phyloP scores from a whole-genome alignment of 1,140 invertebrate species.

The Rhizoglyphus robini region DNA sequence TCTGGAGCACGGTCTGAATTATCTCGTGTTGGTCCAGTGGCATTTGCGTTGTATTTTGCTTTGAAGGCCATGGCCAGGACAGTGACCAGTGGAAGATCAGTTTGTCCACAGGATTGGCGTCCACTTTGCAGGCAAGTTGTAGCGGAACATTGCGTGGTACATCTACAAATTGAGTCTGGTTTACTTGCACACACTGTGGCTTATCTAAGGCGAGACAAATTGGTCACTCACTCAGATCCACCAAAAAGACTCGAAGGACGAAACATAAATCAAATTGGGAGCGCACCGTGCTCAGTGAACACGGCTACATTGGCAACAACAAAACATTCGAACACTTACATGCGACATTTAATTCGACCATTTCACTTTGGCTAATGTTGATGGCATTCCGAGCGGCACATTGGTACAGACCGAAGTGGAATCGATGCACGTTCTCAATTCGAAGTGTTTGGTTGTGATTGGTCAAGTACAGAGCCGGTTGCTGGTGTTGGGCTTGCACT shows the following conservation, averaged over 20 bases:
- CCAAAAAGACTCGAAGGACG: too few relatives aligned
- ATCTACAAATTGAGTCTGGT: neutral
- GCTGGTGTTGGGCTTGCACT: neutral
- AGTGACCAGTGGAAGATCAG: constrained; percentile 1
- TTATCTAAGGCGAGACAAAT: neutral
- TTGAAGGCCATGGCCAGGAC: neutral
- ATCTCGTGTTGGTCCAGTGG: neutral
- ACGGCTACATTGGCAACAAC: too few relatives aligned
- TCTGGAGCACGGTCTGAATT: neutral
- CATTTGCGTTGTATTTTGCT: neutral
- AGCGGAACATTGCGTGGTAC: neutral
- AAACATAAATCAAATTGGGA: too few relatives aligned
- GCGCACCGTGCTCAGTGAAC: too few relatives aligned
- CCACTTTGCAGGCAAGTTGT: neutral
- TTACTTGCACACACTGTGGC: neutral
- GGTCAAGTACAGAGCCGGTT: neutral
- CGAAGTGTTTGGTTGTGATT: constrained; percentile 9
- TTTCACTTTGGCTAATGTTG: neutral
- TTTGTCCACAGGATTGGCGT: neutral
- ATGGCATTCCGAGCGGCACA: neutral
- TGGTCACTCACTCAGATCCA: too few relatives aligned
- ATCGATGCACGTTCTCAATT: neutral
- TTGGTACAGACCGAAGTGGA: neutral
- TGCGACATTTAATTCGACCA: constrained; percentile 3
- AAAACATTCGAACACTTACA: constrained; percentile 2